phyloP scores from a whole-genome alignment of 2,113 vertebrate species.

The Forbesichthys agassizii region DNA sequence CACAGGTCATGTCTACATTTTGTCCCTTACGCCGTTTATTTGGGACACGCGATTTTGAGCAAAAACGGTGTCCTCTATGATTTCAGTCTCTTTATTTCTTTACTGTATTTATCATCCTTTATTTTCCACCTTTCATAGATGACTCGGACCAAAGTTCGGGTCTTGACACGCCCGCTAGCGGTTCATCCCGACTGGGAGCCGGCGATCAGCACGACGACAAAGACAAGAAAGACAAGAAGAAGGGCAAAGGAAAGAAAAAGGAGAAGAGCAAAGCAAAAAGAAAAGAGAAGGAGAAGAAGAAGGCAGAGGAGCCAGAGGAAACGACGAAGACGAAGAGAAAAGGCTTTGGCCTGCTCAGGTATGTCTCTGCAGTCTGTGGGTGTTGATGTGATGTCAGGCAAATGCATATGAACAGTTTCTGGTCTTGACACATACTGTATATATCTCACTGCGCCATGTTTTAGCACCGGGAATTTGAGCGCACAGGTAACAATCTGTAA shows the following conservation, averaged over 20 bases:
- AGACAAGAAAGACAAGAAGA: slow-evolving; percentile 72
- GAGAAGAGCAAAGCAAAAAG: slow-evolving; percentile 85
- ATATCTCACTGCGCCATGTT: too few species aligned
- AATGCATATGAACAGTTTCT: too few species aligned
- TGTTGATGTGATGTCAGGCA: background rate
- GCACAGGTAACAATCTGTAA: too few species aligned
- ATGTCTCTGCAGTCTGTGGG: slow-evolving; percentile 16
- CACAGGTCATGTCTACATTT: too few species aligned
- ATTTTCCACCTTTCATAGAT: slow-evolving; percentile 68
- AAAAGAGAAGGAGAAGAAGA: slow-evolving; percentile 88
- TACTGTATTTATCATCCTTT: background rate
- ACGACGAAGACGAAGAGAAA: slow-evolving; percentile 87
- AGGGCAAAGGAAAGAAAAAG: slow-evolving; percentile 72
- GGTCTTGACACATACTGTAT: too few species aligned
- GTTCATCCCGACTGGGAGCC: slow-evolving; percentile 75
- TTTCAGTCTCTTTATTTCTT: background rate
- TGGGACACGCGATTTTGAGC: background rate
- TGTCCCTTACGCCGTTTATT: background rate
- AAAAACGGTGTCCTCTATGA: background rate
- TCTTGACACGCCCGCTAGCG: slow-evolving; percentile 82
- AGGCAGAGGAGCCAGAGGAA: slow-evolving; percentile 85
- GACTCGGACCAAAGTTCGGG: slow-evolving; percentile 91
- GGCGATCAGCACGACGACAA: slow-evolving; percentile 63
- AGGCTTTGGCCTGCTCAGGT: slow-evolving; percentile 90
- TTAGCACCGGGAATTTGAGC: too few species aligned